Evolutionary conservation across 1,140 invertebrate genomes (phyloP), one percentile per base, ranked within the genome.

Genomic region (Zaprionus capensis): DNA sequence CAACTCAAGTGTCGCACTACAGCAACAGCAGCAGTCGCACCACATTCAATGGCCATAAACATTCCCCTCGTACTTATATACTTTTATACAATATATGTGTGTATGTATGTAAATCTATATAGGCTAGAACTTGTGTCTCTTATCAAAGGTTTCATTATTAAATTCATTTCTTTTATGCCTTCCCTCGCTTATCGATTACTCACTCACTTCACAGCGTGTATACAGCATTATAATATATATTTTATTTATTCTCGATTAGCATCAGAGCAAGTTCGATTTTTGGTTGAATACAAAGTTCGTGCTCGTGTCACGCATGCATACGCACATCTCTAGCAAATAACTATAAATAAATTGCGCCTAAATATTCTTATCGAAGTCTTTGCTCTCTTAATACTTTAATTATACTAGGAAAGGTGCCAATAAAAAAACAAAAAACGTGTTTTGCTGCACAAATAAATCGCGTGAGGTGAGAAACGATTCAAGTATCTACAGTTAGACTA

Each of bases 301-400:
- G 46, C 46, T 17, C 46, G 46, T 51, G 46, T 22, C 46, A 51
- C 46, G 46, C 46, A 20, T 11, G 20, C 17, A 6, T 6, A n/a
- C 5, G 38, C 38, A 41, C 38, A 51, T 51, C 46, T 24, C 46
- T 51, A 51, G 20, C 4, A 11, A 3, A 11, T 14, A 51, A 51
- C 46, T 51, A 51, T 24, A 51, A 51, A 51, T 51, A 51, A 51
- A 51, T 22, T 44, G 20, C 46, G 46, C 46, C 46, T 49, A 22
- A 51, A 51, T 51, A 22, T 34, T 34, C 58, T 41, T 46, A 64
- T 53, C 62, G n/a, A 15, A 36, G 36, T 34, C 20, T 22, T 3
- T 12, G 7, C 31, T 22, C 20, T 51, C n/a, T 51, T 38, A 64
- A 64, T 64, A 34, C 6, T 64, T 53, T 36, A 7, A 31, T 22